Percentiles rank a stretch among this genome's conserved stretches.
Conservation (phyloP, 2,113 vertebrate species). For the Anser cygnoides region DNA sequence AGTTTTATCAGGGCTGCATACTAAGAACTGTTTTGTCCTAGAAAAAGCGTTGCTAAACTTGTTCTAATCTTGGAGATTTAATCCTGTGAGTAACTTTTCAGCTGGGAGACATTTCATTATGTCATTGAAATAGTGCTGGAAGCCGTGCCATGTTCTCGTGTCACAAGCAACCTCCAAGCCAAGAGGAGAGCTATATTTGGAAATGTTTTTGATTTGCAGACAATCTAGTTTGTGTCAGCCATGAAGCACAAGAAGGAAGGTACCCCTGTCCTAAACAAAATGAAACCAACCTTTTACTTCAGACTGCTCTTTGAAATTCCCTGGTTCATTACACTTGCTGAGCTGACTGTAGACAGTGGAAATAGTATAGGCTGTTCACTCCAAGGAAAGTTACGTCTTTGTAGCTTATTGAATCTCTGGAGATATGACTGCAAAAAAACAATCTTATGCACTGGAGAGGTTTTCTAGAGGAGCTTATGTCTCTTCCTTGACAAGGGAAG, state of each 20-base stretch:
- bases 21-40: neutral
- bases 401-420: neutral
- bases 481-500: neutral
- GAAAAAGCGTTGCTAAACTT: neutral
- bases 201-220: constrained; percentile 3
- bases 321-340: neutral
- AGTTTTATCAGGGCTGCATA: neutral
- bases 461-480: neutral
- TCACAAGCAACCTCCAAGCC: neutral
- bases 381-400: neutral
- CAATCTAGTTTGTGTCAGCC: neutral
- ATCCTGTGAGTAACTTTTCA: neutral
- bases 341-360: neutral
- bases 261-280: neutral
- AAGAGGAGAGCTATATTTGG: constrained; percentile 12
- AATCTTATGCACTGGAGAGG: neutral
- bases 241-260: constrained; percentile 3
- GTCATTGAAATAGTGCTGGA: neutral
- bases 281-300: neutral
- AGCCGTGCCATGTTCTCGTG: neutral
- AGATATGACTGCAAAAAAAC: neutral
- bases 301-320: neutral
- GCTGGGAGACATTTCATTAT: neutral
- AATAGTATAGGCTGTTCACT: neutral
- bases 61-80: neutral